phyloP scores from a whole-genome alignment of 2,797 vertebrate genomes.

The Galagoides demidoff region DNA sequence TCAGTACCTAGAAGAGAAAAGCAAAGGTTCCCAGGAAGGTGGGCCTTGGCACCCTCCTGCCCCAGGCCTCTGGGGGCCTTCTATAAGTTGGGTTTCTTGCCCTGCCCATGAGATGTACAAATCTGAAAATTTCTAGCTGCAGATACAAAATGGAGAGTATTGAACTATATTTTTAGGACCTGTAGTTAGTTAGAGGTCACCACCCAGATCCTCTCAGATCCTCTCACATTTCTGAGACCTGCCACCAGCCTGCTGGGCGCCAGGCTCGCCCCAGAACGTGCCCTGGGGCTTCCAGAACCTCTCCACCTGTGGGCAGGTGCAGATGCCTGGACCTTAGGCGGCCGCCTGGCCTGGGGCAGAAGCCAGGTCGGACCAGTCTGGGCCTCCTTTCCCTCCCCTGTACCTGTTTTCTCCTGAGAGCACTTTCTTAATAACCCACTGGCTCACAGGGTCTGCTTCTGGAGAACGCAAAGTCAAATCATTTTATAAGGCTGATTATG shows the following conservation, averaged over 20 bases:
- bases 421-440: not conserved
- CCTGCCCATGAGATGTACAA: too few relatives aligned
- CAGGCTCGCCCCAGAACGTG: rapidly evolving
- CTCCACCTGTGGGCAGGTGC: not conserved
- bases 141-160: not conserved
- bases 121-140: not conserved
- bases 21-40: not conserved
- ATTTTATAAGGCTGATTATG: not conserved
- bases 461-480: not conserved
- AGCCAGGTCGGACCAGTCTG: not conserved
- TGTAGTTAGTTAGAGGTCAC: not conserved
- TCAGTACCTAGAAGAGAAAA: not conserved
- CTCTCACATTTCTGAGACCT: not conserved
- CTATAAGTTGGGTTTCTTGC: not conserved
- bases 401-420: not conserved
- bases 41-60: not conserved
- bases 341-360: not conserved
- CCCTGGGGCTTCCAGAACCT: not conserved
- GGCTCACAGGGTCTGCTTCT: not conserved
- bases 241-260: not conserved
- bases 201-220: not conserved
- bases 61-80: not conserved
- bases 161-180: not conserved
- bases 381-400: too few relatives aligned
- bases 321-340: too few relatives aligned